phyloP scores from a whole-genome alignment of 2,113 vertebrate species.

The Rana temporaria region DNA sequence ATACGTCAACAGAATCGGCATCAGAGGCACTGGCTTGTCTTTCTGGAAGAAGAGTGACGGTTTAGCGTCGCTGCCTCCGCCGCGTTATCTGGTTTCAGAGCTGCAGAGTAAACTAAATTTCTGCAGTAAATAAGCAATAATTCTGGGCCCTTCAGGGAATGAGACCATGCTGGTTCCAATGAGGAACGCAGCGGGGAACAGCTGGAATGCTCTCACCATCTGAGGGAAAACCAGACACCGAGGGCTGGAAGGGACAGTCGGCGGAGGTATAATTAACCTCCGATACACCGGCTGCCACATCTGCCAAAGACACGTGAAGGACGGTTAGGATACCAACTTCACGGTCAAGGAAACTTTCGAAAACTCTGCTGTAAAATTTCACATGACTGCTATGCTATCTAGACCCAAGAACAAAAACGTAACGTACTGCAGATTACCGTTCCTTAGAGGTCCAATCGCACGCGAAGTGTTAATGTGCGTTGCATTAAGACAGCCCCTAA shows the following conservation, averaged over 20 bases:
- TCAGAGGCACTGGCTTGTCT: neutral
- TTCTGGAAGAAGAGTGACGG: neutral
- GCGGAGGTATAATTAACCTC: neutral
- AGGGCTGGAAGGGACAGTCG: neutral
- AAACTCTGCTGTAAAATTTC: too few species aligned
- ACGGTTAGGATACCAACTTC: neutral
- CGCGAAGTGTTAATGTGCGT: too few species aligned
- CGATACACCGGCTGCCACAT: neutral
- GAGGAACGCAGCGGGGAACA: conserved; percentile 5
- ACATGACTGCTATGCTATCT: too few species aligned
- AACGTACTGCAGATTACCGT: too few species aligned
- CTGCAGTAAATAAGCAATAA: neutral
- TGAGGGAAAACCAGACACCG: conserved; percentile 5
- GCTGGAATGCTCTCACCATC: conserved; percentile 7
- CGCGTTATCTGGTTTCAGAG: neutral
- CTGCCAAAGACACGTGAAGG: conserved; percentile 12
- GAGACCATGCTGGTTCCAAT: neutral
- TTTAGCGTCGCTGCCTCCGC: neutral
- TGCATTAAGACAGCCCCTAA: too few species aligned
- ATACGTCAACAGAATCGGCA: neutral
- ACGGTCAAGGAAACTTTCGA: neutral
- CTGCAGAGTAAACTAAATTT: neutral
- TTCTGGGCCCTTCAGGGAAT: neutral
- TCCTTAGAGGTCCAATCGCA: too few species aligned
- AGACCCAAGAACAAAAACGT: too few species aligned